Evolutionary conservation across 2,888 invertebrate species (phyloP).

Genomic region (Lithophane socia): DNA sequence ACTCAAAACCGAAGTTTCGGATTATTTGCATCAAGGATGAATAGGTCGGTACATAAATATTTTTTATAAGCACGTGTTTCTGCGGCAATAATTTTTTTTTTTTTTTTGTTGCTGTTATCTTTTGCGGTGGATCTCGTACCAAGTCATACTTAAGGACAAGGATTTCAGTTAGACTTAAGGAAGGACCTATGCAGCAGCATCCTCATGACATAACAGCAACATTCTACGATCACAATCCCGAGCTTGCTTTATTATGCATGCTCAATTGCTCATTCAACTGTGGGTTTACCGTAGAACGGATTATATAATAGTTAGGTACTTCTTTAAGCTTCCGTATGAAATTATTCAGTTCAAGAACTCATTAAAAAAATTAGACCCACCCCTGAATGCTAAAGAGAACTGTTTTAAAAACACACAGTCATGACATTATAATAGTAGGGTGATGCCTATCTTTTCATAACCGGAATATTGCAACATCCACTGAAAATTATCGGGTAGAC

Average conservation of each 20-base stretch:
- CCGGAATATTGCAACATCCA: conserved; percentile 2
- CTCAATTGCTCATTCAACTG: not conserved
- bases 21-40: too few species aligned
- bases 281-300: not conserved
- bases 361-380: not conserved
- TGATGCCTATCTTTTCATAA: not conserved
- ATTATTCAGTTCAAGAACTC: not conserved
- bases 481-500: not conserved
- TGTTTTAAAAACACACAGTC: not conserved
- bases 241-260: not conserved
- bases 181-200: not conserved
- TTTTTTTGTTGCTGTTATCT: too few species aligned
- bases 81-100: too few species aligned
- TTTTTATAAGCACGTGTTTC: too few species aligned
- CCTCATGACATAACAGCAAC: not conserved
- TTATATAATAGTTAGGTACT: not conserved
- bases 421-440: not conserved
- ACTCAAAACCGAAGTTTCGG: too few species aligned
- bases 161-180: not conserved
- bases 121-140: too few species aligned
- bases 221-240: not conserved
- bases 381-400: too few species aligned
- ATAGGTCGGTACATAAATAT: too few species aligned
- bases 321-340: not conserved
- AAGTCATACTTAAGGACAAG: not conserved